Base-by-base conservation (phyloP, 2,797 vertebrate genomes). In the Sebastes kiyomatsui region DNA sequence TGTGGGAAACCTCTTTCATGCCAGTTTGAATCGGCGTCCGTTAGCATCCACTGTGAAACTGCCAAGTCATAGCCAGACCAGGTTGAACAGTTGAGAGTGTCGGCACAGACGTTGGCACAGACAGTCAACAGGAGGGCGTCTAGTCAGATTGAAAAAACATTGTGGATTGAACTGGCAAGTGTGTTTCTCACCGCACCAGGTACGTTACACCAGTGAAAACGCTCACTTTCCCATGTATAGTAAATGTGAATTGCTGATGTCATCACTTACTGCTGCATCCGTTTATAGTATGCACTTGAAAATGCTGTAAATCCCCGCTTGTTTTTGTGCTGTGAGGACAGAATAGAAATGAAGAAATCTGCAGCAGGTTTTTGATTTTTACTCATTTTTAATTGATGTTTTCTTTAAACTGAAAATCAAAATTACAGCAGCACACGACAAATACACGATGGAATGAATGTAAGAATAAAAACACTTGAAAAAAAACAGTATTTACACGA, bases 131-230 rank as follows among this genome's bases (percentile, higher is more conserved):
- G n/a, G 12, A 56, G 11, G 75, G 14, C 0, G 33, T 58, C 23
- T 27, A 88, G 69, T 93, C 88, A 91, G 46, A 90, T 1, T 30
- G 84, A 94, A 88, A 94, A 88, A 93, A 84, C 52, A 18, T 12
- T 64, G 82, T 71, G 62, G 73, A 89, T 7, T 54, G 12, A 60
- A 59, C 10, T 23, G 35, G 72, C n/a, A 6, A 77, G 18, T 27
- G 3, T 67, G 38, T 69, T 76, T 79, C 78, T 62, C 16, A 91
- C 94, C 91, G 42, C 92, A 90, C 8, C 11, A 67, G 16, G 72
- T 72, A 91, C 87, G 90, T 94, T 94, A 88, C 4, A 46, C 77
- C 82, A 87, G 25, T 73, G 83, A 90, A 84, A 93, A 77, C 77
- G 42, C 30, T 75, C 1, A 33, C 58, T 75, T 85, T 86, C 78